phyloP scores from a whole-genome alignment of 2,888 invertebrate species.

The Phorcus lineatus region DNA sequence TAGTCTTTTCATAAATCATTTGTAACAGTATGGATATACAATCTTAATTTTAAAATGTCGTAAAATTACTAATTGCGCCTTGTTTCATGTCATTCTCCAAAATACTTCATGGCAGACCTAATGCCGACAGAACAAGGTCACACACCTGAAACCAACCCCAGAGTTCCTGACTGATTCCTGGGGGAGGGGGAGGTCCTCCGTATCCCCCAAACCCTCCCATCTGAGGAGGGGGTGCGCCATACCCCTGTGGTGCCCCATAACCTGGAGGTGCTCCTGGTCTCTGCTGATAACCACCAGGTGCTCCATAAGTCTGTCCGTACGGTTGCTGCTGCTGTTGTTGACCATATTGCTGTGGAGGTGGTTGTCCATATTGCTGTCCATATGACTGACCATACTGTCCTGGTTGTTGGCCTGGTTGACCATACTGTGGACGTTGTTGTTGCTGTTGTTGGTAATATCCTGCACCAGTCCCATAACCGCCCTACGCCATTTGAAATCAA shows the following conservation, averaged over 20 bases:
- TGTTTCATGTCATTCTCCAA: too few species aligned
- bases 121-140: too few species aligned
- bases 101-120: too few species aligned
- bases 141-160: conserved; percentile 75
- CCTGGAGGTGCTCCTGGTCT: conserved; percentile 31
- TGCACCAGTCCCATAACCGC: conserved; percentile 52
- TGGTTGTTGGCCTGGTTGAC: conserved; percentile 36
- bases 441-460: conserved; percentile 30
- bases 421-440: conserved; percentile 22
- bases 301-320: conserved; percentile 37
- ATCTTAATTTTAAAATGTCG: too few species aligned
- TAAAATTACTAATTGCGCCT: too few species aligned
- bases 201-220: conserved; percentile 26
- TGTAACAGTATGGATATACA: too few species aligned
- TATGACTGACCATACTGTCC: conserved; percentile 40
- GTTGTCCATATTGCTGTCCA: conserved; percentile 43
- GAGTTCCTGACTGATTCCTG: conserved; percentile 68
- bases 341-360: conserved; percentile 13
- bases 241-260: conserved; percentile 29
- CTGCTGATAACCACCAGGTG: conserved; percentile 33
- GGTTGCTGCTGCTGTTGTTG: background rate
- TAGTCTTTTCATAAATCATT: too few species aligned
- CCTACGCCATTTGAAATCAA: conserved; percentile 27
- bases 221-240: conserved; percentile 29
- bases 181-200: conserved; percentile 50